Conservation (phyloP, 2,888 invertebrate genomes). For the Ptychoptera albimana region DNA sequence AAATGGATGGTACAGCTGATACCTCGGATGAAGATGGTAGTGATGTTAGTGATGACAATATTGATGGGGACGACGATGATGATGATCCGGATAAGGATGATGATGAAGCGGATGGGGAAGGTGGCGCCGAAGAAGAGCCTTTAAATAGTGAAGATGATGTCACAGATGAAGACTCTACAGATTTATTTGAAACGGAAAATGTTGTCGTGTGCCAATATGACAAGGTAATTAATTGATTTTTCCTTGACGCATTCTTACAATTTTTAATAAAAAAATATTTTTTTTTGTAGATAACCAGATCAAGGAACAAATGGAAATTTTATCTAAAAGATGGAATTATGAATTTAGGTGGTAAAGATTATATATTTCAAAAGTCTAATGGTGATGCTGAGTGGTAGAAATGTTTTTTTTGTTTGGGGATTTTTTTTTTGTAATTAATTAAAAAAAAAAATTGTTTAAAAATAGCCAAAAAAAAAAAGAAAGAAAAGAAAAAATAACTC, state of each 20-base stretch:
- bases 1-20: conserved; percentile 49
- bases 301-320: conserved; percentile 98
- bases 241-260: not conserved
- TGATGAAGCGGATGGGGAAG: conserved; percentile 43
- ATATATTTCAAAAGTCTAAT: conserved; percentile 95
- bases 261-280: conserved; percentile 2
- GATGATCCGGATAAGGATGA: conserved; percentile 50
- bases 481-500: no score
- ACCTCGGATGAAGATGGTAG: conserved; percentile 64
- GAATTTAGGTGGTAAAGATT: conserved; percentile 96
- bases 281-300: conserved; percentile 69
- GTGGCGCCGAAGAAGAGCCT: conserved; percentile 73
- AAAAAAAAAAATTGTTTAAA: no score
- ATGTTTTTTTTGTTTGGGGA: no score
- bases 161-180: conserved; percentile 86
- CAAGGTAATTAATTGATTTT: conserved; percentile 44
- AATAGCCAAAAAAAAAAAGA: no score
- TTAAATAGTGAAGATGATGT: conserved; percentile 95
- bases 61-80: conserved; percentile 59
- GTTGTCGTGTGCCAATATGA: conserved; percentile 99
- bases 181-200: conserved; percentile 97
- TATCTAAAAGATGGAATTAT: conserved; percentile 98
- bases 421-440: no score
- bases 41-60: conserved; percentile 55
- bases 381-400: conserved; percentile 97